Conservation (phyloP, 2,113 vertebrate species). For the Bucco capensis region DNA sequence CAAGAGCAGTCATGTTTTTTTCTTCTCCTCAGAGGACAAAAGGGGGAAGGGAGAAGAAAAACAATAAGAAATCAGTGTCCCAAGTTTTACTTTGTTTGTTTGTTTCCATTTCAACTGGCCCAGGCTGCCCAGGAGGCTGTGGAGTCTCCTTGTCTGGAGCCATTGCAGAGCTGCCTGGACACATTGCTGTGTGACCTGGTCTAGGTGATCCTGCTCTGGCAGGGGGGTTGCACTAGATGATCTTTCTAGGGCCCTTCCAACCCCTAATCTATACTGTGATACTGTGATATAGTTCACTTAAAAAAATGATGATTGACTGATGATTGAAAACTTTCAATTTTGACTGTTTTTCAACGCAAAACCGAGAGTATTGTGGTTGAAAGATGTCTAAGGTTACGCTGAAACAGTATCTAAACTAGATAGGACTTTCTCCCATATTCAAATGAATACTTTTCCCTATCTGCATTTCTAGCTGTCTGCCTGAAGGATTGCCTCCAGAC, state of each 20-base stretch:
- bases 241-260: too few species aligned
- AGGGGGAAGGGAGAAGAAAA: accelerated
- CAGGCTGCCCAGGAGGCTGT: too few species aligned
- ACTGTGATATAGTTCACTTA: too few species aligned
- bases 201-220: too few species aligned
- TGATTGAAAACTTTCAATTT: background rate
- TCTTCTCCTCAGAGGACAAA: background rate
- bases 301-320: too few species aligned
- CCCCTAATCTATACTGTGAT: too few species aligned
- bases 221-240: too few species aligned
- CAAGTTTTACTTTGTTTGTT: background rate
- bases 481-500: background rate
- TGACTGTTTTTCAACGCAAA: background rate
- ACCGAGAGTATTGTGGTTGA: accelerated
- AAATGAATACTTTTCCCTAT: background rate
- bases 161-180: too few species aligned
- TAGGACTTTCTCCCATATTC: background rate
- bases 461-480: accelerated
- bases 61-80: too few species aligned
- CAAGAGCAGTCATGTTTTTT: background rate
- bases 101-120: background rate
- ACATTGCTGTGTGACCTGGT: too few species aligned
- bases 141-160: too few species aligned
- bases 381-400: background rate
- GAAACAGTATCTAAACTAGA: background rate